Conservation (phyloP, 2,797 vertebrate genomes). For the Rallus crepitans region DNA sequence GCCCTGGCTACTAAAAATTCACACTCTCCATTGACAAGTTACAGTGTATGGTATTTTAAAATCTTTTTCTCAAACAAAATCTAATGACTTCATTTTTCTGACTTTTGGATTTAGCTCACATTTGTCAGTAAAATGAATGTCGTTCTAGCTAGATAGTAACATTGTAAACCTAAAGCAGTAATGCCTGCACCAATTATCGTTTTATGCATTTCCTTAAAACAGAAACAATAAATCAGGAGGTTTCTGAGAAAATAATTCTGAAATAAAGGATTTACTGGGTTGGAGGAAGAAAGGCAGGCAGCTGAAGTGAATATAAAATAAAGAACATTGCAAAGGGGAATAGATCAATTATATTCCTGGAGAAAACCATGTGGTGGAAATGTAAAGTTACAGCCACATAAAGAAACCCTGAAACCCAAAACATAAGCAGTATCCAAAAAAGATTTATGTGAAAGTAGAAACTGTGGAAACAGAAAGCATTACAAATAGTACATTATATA, state of each 20-base stretch:
- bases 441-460: background rate
- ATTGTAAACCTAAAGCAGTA: background rate
- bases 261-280: background rate
- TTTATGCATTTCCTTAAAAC: background rate
- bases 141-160: background rate
- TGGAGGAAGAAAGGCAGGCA: background rate
- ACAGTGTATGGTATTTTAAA: background rate
- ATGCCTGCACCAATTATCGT: background rate
- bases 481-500: background rate
- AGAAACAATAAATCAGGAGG: background rate
- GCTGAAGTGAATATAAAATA: constrained; percentile 16
- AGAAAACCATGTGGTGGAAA: background rate
- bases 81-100: background rate
- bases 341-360: background rate
- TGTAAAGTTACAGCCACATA: background rate
- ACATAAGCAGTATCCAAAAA: background rate
- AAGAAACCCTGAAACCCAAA: background rate
- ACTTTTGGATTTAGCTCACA: background rate
- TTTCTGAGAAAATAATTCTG: background rate
- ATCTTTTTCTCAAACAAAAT: background rate
- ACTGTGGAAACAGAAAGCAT: background rate
- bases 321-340: background rate
- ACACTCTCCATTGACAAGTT: background rate
- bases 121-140: background rate
- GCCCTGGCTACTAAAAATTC: constrained; percentile 28